Evolutionary conservation across 1,140 invertebrate species (phyloP).

Genomic region (Pomacea maculata): DNA sequence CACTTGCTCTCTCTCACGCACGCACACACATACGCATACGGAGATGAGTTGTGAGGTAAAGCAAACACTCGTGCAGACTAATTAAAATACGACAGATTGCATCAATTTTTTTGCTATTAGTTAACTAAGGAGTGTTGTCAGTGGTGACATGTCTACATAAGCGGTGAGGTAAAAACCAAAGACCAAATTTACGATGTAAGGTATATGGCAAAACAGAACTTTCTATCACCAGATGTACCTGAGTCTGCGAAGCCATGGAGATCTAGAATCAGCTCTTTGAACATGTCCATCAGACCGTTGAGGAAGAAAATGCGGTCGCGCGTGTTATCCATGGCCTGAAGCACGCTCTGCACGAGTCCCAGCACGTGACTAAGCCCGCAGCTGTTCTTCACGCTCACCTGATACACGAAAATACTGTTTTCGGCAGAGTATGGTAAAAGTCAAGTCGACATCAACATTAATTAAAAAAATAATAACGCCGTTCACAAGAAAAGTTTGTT

Average conservation of each 20-base stretch:
- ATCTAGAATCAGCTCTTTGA: constrained; percentile 60
- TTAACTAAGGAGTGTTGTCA: too few relatives aligned
- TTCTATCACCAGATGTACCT: constrained; percentile 35
- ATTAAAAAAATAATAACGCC: too few relatives aligned
- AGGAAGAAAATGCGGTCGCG: constrained; percentile 54
- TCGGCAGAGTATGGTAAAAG: background rate
- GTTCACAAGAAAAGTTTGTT: too few relatives aligned
- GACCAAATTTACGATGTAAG: background rate
- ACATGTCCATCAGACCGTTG: constrained; percentile 58
- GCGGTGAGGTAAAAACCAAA: background rate
- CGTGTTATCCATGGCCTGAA: constrained; percentile 52
- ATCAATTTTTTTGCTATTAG: too few relatives aligned
- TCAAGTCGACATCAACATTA: too few relatives aligned
- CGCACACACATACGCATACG: too few relatives aligned
- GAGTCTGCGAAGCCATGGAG: constrained; percentile 58
- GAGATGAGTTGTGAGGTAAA: too few relatives aligned
- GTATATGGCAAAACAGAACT: background rate
- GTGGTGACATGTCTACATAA: background rate
- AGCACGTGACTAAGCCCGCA: constrained; percentile 55
- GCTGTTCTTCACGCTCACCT: constrained; percentile 62
- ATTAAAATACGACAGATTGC: too few relatives aligned
- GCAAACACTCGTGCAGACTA: too few relatives aligned
- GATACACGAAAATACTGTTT: background rate
- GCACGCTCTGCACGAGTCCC: constrained; percentile 52
- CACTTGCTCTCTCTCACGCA: too few relatives aligned